These are phyloP conservation scores for Sminthurinus signatus DNA, from an alignment of 1,140 invertebrate genomes.

Conservation along the genomic window DNA sequence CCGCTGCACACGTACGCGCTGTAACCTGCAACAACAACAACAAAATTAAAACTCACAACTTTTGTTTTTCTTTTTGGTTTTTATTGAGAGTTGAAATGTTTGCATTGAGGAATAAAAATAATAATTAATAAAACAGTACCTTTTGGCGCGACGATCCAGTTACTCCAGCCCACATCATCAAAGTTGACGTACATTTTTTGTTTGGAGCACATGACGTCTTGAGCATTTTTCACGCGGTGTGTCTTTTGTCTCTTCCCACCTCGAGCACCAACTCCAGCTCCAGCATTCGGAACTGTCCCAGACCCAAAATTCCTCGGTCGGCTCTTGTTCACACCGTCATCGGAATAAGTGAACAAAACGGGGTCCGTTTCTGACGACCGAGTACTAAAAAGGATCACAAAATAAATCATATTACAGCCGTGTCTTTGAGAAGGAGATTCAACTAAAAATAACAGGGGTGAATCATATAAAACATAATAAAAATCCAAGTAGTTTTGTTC, in stretches of 20 bases:
- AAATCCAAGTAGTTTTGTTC: too few species aligned
- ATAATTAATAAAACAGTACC: too few species aligned
- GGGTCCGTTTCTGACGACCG: constrained; percentile 5
- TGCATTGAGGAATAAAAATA: too few species aligned
- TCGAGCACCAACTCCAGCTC: constrained; percentile 41
- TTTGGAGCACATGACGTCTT: constrained; percentile 71
- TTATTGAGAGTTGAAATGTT: too few species aligned
- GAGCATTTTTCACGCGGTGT: constrained; percentile 52
- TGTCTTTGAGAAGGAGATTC: too few species aligned
- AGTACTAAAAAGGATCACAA: neutral
- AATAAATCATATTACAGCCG: too few species aligned
- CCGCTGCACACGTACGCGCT: too few species aligned
- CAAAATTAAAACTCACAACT: too few species aligned
- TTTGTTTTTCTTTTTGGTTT: too few species aligned
- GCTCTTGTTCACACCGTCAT: constrained; percentile 60
- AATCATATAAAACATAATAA: too few species aligned
- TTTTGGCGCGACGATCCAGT: constrained; percentile 97
- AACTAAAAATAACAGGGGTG: too few species aligned
- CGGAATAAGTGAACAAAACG: constrained; percentile 75
- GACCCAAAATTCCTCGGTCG: constrained; percentile 19
- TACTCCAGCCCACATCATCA: constrained; percentile 91
- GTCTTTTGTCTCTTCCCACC: constrained; percentile 42
- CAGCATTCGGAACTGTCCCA: constrained; percentile 26
- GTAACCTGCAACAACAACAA: too few species aligned
- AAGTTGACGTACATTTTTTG: constrained; percentile 91